A percentile compares a stretch with the other conserved stretches of the same genome.
Evolutionary conservation across 2,888 invertebrate genomes (phyloP).

Genomic region (Lepidochitona cinerea): DNA sequence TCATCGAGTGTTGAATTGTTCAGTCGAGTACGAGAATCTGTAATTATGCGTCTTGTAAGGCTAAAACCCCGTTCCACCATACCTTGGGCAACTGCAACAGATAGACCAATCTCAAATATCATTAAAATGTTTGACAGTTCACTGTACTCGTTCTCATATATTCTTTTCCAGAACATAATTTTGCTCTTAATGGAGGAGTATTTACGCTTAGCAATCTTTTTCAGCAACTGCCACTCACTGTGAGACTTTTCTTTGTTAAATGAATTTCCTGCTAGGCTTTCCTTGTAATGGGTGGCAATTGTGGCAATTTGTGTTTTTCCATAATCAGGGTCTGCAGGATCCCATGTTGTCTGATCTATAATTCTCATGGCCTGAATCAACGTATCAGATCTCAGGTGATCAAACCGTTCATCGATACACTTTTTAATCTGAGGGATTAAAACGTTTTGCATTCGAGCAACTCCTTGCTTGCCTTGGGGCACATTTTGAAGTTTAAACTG

Average conservation of each 20-base stretch:
- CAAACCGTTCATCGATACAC: not conserved
- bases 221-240: not conserved
- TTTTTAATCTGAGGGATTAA: not conserved
- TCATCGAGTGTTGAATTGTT: not conserved
- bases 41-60: not conserved
- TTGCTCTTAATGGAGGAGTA: not conserved
- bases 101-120: not conserved
- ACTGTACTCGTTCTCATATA: not conserved
- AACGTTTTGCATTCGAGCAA: not conserved
- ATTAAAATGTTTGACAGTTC: not conserved
- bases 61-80: not conserved
- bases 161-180: not conserved
- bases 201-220: not conserved
- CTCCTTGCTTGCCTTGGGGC: not conserved
- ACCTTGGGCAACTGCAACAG: not conserved
- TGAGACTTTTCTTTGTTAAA: not conserved
- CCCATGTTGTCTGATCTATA: not conserved
- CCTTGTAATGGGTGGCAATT: not conserved
- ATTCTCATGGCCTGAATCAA: not conserved
- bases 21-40: not conserved
- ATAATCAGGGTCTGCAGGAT: not conserved
- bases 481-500: not conserved
- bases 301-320: not conserved
- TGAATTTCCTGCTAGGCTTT: not conserved
- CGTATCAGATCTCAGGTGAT: not conserved